Percentiles rank a stretch among this genome's conserved stretches.
Conservation (phyloP, 30 jellyfish, hydroid and myxozoan species). For the Hydractinia echinata region DNA sequence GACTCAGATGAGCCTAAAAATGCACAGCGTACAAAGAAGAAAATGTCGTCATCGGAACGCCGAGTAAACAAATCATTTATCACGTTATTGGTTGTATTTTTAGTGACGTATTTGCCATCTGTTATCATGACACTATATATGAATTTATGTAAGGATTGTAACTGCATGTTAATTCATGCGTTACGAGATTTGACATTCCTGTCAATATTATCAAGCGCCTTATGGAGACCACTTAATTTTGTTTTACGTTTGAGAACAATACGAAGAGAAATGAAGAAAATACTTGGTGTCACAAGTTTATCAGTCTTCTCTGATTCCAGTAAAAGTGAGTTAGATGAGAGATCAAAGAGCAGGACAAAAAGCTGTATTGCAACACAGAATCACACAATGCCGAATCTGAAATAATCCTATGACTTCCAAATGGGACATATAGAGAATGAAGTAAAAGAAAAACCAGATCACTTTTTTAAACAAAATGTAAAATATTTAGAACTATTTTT, state of each 20-base stretch:
- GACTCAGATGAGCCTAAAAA: not conserved
- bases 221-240: slow-evolving; percentile 35
- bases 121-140: slow-evolving; percentile 29
- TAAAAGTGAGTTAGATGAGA: no score
- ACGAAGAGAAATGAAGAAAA: not conserved
- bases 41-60: slow-evolving; percentile 1
- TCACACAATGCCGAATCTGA: no score
- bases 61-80: slow-evolving; percentile 30
- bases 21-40: not conserved
- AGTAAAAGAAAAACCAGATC: no score
- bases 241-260: slow-evolving; percentile 15
- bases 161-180: slow-evolving; percentile 30
- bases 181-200: slow-evolving; percentile 37
- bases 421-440: no score
- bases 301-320: no score
- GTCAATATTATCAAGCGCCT: slow-evolving; percentile 30
- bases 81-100: slow-evolving; percentile 18
- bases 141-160: slow-evolving; percentile 32
- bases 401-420: no score
- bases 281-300: no score
- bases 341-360: no score
- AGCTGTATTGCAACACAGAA: no score
- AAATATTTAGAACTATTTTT: no score
- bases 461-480: no score
- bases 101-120: slow-evolving; percentile 32